Evolutionary conservation across 1,140 invertebrate genomes (phyloP), one percentile per base, ranked within the genome.

Genomic region (Asbolus verrucosus): DNA sequence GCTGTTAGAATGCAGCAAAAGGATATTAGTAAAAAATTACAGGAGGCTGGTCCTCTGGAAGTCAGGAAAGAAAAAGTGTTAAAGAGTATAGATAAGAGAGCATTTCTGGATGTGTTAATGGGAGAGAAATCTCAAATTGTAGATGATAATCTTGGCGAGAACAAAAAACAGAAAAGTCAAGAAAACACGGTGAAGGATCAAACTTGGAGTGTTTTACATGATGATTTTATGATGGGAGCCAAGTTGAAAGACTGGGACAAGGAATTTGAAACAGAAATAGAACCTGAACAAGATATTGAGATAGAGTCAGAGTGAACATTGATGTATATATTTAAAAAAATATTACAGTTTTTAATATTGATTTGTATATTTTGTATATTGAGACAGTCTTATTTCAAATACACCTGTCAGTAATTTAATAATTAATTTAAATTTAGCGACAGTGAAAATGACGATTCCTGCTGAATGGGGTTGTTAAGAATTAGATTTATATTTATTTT

Each of bases 171-270:
- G 9, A 76, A 76, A 18, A 74, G 71, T 27, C 71, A 72, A 13
- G 72, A 73, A 31, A 69, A 76, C n/a, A 84, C 79, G 70, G n/a
- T n/a, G n/a, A n/a, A n/a, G n/a, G n/a, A n/a, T n/a, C n/a, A n/a
- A n/a, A n/a, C n/a, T n/a, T 88, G 87, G 87, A 86, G 81, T 81
- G 85, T 86, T 27, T 78, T 88, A 65, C 81, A 84, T 61, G 92
- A 95, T 77, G 92, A 95, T 80, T 96, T 93, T 79, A 92, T 94
- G 87, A 92, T 93, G 86, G 91, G 91, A 75, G 91, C 92, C 15
- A 92, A 92, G 82, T 86, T 95, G 83, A 95, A 95, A 83, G 92
- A 96, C 81, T 96, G 94, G 94, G 92, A 95, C 80, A 93, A 93
- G 82, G 86, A 93, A 76, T 77, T 85, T 66, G 81, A 80, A 33